Percentiles rank a stretch among this genome's conserved stretches.
Conservation (phyloP, 2,888 invertebrate genomes). For the Mycalesis mineus region DNA sequence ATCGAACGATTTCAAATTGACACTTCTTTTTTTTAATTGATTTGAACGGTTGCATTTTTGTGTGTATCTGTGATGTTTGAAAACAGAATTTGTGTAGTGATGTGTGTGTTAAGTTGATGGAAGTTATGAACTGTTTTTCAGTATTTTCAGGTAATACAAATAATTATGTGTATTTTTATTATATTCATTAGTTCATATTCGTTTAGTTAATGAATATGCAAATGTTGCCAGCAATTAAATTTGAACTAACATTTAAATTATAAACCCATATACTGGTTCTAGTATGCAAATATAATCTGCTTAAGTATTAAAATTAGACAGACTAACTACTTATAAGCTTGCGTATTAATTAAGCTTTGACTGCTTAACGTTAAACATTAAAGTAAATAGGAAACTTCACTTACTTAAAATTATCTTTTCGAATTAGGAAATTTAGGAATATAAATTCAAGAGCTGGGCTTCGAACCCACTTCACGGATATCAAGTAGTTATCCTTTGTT, state of each 20-base stretch:
- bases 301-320: constrained; percentile 4
- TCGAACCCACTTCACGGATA: too few relatives aligned
- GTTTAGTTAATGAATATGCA: constrained; percentile 8
- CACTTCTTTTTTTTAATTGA: constrained; percentile 4
- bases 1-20: constrained; percentile 28
- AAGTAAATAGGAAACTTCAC: background rate
- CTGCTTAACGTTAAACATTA: background rate
- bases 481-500: too few relatives aligned
- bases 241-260: constrained; percentile 7
- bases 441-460: too few relatives aligned
- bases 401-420: background rate
- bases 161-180: constrained; percentile 9
- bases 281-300: constrained; percentile 4
- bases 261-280: constrained; percentile 4
- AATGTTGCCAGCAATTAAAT: background rate
- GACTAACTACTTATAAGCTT: background rate
- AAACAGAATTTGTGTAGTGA: constrained; percentile 21
- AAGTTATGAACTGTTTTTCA: constrained; percentile 25
- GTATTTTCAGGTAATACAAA: constrained; percentile 29
- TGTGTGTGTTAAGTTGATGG: constrained; percentile 18
- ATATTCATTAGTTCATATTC: constrained; percentile 1
- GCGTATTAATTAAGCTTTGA: background rate
- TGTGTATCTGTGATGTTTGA: constrained; percentile 4
- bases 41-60: background rate
- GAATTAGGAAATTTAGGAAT: too few relatives aligned